Evolutionary conservation across 2,113 vertebrate species (phyloP).

Genomic region (Tachysurus vachellii): DNA sequence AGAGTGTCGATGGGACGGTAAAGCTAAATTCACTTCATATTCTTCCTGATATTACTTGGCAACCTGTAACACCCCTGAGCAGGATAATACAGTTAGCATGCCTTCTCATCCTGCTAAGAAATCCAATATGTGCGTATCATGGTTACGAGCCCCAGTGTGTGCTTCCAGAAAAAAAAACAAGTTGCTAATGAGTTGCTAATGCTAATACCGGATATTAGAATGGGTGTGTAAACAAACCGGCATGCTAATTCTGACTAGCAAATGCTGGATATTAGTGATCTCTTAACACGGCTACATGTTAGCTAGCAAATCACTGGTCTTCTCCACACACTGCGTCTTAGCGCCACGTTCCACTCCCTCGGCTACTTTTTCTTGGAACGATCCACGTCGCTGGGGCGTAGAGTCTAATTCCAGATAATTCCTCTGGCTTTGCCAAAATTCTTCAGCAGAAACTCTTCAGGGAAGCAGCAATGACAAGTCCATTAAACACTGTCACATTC

Average conservation of each 20-base stretch:
- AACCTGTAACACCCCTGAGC: conserved; percentile 42
- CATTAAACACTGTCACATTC: conserved; percentile 25
- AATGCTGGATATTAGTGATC: not conserved
- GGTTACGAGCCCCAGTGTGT: conserved; percentile 37
- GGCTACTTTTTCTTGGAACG: not conserved
- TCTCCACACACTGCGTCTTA: not conserved
- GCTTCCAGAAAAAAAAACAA: conserved; percentile 21
- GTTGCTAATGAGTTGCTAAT: conserved; percentile 9
- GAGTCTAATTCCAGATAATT: conserved; percentile 38
- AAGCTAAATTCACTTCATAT: conserved; percentile 36
- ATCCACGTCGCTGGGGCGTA: not conserved
- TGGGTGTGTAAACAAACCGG: not conserved
- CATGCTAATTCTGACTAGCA: not conserved
- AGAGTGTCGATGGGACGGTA: not conserved
- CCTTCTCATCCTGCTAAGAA: conserved; percentile 52
- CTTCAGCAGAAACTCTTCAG: conserved; percentile 16
- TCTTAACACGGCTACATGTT: not conserved
- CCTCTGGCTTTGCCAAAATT: conserved; percentile 31
- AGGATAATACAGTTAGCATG: conserved; percentile 54
- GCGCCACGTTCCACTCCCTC: not conserved
- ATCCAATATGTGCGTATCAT: conserved; percentile 52
- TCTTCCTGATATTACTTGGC: conserved; percentile 48
- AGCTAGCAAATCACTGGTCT: conserved; percentile 16
- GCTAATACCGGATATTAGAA: not conserved
- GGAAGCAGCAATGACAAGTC: conserved; percentile 22